phyloP scores from a whole-genome alignment of 2,113 vertebrate species.

The Lipotes vexillifer region DNA sequence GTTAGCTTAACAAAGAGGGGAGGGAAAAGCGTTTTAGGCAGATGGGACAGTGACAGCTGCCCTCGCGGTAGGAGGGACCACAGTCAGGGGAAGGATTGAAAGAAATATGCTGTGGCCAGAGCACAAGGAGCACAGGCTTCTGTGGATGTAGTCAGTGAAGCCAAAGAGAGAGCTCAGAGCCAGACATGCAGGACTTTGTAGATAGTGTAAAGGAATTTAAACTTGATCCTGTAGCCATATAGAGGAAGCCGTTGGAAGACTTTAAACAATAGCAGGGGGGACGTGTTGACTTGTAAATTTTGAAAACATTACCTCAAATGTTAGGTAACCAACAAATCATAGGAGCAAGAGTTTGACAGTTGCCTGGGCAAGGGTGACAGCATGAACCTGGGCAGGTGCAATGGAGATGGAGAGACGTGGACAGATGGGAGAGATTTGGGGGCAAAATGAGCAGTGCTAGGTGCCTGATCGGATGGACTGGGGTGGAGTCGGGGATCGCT shows the following conservation, averaged over 20 bases:
- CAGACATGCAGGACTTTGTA: background rate
- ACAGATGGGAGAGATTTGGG: background rate
- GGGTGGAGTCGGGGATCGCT: background rate
- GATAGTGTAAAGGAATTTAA: background rate
- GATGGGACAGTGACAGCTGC: background rate
- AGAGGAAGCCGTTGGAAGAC: background rate
- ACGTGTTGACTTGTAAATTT: background rate
- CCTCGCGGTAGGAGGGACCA: background rate
- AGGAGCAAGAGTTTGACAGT: background rate
- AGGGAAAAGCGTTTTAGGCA: background rate
- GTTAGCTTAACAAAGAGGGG: background rate
- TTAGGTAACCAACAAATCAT: background rate
- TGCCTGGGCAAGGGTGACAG: background rate
- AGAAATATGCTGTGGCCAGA: background rate
- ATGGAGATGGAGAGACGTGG: background rate
- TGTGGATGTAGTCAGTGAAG: background rate
- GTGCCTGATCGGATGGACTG: background rate
- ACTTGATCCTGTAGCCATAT: background rate
- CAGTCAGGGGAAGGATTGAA: too few species aligned
- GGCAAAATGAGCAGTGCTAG: background rate
- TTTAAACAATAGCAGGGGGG: background rate
- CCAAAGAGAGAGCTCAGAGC: background rate
- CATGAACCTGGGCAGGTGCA: background rate
- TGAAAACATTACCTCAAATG: background rate
- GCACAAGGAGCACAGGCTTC: background rate